A percentile compares a stretch with the other conserved stretches of the same genome.
Evolutionary conservation across 2,797 vertebrate species (phyloP).

Genomic region (Peromyscus nudipes): DNA sequence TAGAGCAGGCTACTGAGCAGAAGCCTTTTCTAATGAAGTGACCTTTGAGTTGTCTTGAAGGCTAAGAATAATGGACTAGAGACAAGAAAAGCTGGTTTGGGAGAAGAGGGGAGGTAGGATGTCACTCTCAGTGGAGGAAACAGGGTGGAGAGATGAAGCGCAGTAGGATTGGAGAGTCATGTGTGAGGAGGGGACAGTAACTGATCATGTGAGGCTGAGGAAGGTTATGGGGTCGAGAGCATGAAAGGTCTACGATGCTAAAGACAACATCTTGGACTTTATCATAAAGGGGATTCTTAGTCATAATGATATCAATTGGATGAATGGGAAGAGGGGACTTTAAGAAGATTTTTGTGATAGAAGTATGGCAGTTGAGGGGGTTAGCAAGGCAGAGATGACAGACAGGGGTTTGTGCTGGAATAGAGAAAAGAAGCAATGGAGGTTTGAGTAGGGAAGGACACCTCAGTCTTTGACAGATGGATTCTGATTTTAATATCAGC

Average conservation of each 20-base stretch:
- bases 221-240: not conserved
- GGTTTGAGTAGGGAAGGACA: not conserved
- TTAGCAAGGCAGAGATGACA: not conserved
- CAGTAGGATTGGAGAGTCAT: not conserved
- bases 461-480: not conserved
- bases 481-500: slow-evolving; percentile 5
- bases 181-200: not conserved
- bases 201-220: not conserved
- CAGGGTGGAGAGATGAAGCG: not conserved
- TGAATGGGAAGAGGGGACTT: not conserved
- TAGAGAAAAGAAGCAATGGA: not conserved
- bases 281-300: not conserved
- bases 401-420: not conserved
- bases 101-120: not conserved
- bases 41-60: slow-evolving; percentile 8
- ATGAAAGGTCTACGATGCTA: not conserved
- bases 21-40: not conserved
- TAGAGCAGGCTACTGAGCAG: not conserved
- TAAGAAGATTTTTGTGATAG: not conserved
- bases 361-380: not conserved
- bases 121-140: not conserved
- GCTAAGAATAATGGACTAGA: not conserved
- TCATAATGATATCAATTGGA: not conserved
- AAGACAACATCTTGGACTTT: not conserved
- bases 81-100: not conserved